Evolutionary conservation across 2,797 vertebrate genomes (phyloP), one percentile per base, ranked within the genome.

Genomic region (Sciurus carolinensis): DNA sequence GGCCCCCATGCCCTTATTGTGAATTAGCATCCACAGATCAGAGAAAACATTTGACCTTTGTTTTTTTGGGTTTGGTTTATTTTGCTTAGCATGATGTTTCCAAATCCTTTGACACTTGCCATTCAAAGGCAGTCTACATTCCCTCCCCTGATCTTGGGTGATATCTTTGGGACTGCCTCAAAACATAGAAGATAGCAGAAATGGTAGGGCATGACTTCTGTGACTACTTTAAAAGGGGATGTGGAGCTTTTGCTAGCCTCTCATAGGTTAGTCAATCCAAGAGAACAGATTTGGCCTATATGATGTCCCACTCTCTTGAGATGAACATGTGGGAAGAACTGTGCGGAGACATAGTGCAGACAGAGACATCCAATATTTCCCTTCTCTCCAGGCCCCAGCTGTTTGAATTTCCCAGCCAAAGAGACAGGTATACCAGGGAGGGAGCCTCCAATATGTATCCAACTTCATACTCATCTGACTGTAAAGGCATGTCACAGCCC

Each of bases 331-430:
- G 44, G 9, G 36, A 30, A 66, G 22, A 52, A 14, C 18, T 18
- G 2, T 59, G 4, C 11, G 28, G 14, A 83, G 36, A 17, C 2
- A 0, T 86, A n/a, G 0, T 10, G 13, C 22, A 91, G 17, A 77
- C 17, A 91, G 52, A 73, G n/a, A 28, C 2, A 9, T 3, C 1
- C 4, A 13, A 17, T 33, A 20, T 39, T 12, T 3, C 24, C 20
- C 0, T 33, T 17, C 6, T 73, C 7, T 73, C 2, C 44, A 54
- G 0, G 9, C 7, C 75, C 4, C 28, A 59, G 47, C 0, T 30
- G 7, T 14, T 42, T 52, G 81, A 67, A 20, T 62, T 22, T 62
- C 30, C 10, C 24, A 54, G 22, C 9, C 24, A 15, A 36, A 10
- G 7, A 52, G 3, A 2, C 2, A 87, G 44, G 13, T 59, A 18